Conservation (phyloP, 1,140 invertebrate species). For the Drosophila burlai region DNA sequence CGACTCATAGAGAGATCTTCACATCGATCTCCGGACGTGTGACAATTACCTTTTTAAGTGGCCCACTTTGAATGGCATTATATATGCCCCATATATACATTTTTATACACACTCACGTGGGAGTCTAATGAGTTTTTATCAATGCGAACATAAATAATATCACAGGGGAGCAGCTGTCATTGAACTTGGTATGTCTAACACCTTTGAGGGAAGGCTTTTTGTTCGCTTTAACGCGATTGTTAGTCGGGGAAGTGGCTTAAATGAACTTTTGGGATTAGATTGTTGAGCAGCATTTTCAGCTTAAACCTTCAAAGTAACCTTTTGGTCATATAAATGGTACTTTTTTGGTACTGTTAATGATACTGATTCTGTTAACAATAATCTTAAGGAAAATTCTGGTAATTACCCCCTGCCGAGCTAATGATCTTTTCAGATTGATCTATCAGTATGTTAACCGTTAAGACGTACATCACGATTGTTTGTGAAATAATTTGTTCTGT, state of each 20-base stretch:
- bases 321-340: not conserved
- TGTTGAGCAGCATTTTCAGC: slow-evolving; percentile 13
- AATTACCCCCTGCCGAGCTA: not conserved
- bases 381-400: not conserved
- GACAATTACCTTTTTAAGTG: slow-evolving; percentile 77
- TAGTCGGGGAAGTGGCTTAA: slow-evolving; percentile 21
- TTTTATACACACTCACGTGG: slow-evolving; percentile 14
- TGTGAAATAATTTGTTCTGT: slow-evolving; percentile 3
- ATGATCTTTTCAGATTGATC: slow-evolving; percentile 24
- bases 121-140: slow-evolving; percentile 41
- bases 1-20: slow-evolving; percentile 45
- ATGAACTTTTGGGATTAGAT: slow-evolving; percentile 19
- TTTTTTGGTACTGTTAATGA: not conserved
- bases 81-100: slow-evolving; percentile 8
- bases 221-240: slow-evolving; percentile 18
- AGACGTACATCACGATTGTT: slow-evolving; percentile 26
- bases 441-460: slow-evolving; percentile 33
- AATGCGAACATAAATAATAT: slow-evolving; percentile 39
- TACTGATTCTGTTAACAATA: not conserved
- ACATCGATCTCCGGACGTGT: slow-evolving; percentile 58
- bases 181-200: slow-evolving; percentile 31
- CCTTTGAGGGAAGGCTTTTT: slow-evolving; percentile 29
- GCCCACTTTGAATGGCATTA: slow-evolving; percentile 43
- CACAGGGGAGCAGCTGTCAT: slow-evolving; percentile 29
- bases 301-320: slow-evolving; percentile 8